Evolutionary conservation across 2,113 vertebrate genomes (phyloP).

Genomic region (Laticauda laticaudata): DNA sequence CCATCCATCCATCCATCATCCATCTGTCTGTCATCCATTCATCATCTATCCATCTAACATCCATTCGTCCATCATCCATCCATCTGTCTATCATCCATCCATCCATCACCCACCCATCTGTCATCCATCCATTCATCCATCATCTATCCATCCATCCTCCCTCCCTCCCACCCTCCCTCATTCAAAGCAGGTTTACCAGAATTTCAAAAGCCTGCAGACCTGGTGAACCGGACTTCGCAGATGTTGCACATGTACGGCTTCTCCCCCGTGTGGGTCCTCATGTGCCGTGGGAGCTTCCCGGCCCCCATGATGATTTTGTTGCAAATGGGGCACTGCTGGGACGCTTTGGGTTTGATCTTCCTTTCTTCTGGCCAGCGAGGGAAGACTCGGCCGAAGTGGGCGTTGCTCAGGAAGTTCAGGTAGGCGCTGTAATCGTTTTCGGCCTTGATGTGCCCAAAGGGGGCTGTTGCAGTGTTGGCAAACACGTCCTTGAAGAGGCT

Average conservation of each 20-base stretch:
- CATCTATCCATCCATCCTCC: too few relatives aligned
- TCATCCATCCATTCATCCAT: too few relatives aligned
- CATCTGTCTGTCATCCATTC: too few relatives aligned
- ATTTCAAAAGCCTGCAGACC: constrained; percentile 70
- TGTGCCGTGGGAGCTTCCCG: constrained; percentile 94
- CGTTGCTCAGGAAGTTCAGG: constrained; percentile 90
- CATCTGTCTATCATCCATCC: too few relatives aligned
- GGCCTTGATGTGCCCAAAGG: constrained; percentile 86
- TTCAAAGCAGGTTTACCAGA: not conserved
- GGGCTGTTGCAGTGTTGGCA: constrained; percentile 68
- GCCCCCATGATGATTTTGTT: constrained; percentile 99
- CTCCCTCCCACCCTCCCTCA: rapidly evolving
- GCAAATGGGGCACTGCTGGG: constrained; percentile 97
- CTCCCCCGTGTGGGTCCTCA: constrained; percentile 97
- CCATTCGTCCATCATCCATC: too few relatives aligned
- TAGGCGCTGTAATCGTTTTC: constrained; percentile 90
- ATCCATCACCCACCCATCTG: too few relatives aligned
- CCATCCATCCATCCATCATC: too few relatives aligned
- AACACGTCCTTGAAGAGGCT: constrained; percentile 92
- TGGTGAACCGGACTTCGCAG: constrained; percentile 98
- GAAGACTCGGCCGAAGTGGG: constrained; percentile 88
- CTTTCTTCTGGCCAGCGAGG: constrained; percentile 95
- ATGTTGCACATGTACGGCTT: constrained; percentile 99
- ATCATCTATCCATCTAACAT: too few relatives aligned
- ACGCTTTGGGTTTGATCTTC: constrained; percentile 97